Percentiles rank a stretch among this genome's conserved stretches.
phyloP scores from a whole-genome alignment of 2,113 vertebrate species.

The Ceuthmochares aereus region DNA sequence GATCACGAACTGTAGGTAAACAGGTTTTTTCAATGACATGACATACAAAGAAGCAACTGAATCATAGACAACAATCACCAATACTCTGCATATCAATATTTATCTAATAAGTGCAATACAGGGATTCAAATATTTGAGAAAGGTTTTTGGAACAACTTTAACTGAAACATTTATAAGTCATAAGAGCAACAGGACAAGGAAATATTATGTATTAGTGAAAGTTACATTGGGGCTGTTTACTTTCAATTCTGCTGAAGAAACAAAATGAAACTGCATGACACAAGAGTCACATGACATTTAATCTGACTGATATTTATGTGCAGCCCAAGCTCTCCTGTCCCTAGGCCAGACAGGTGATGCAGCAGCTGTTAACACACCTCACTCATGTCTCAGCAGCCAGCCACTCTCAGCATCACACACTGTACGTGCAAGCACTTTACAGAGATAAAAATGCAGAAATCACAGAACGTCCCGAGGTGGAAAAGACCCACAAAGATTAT shows the following conservation, averaged over 20 bases:
- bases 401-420: neutral
- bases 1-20: neutral
- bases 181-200: neutral
- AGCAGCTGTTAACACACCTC: neutral
- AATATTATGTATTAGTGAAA: neutral
- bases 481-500: too few species aligned
- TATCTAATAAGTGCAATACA: neutral
- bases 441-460: too few species aligned
- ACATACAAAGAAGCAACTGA: neutral
- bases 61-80: neutral
- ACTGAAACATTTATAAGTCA: neutral
- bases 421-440: rapidly evolving
- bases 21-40: neutral
- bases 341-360: rapidly evolving
- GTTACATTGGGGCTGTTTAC: neutral
- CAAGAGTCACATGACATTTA: neutral
- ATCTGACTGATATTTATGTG: rapidly evolving
- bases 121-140: neutral
- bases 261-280: rapidly evolving
- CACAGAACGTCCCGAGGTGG: too few species aligned
- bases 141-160: neutral
- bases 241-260: neutral
- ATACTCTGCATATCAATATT: neutral
- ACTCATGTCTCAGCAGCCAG: neutral
- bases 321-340: too few species aligned